A percentile compares a stretch with the other conserved stretches of the same genome.
phyloP scores from a whole-genome alignment of 2,113 vertebrate species.

The Leptodactylus fuscus region DNA sequence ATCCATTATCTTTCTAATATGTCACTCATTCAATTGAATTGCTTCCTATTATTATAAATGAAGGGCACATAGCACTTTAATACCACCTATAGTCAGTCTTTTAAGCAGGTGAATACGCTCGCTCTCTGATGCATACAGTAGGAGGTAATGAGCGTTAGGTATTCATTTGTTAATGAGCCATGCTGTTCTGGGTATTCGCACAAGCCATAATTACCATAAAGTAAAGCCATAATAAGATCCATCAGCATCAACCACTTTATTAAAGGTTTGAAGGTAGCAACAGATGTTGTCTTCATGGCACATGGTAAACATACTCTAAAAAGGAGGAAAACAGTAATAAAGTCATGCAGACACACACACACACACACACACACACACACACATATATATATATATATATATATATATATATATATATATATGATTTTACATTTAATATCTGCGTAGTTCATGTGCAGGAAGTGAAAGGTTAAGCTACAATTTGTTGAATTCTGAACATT shows the following conservation, averaged over 20 bases:
- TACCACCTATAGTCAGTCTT: too few species aligned
- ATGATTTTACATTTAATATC: not conserved
- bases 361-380: too few species aligned
- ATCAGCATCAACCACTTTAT: not conserved
- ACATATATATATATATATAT: too few species aligned
- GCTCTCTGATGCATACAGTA: not conserved
- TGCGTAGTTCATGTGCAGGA: not conserved
- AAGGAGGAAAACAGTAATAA: not conserved
- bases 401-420: too few species aligned
- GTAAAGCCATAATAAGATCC: not conserved
- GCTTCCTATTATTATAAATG: too few species aligned
- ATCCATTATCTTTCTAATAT: too few species aligned
- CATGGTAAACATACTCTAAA: not conserved
- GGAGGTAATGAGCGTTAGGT: not conserved
- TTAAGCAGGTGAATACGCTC: not conserved
- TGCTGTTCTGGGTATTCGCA: not conserved
- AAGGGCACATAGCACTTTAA: not conserved
- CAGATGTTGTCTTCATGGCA: not conserved
- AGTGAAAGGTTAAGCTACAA: too few species aligned
- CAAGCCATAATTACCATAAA: not conserved
- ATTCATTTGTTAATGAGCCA: constrained; percentile 9
- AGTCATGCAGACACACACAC: too few species aligned
- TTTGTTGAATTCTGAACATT: too few species aligned
- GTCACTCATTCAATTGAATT: too few species aligned
- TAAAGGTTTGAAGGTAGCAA: not conserved